Percentiles rank a stretch among this genome's conserved stretches.
Conservation (phyloP, 2,888 invertebrate species). For the Mythimna loreyi region DNA sequence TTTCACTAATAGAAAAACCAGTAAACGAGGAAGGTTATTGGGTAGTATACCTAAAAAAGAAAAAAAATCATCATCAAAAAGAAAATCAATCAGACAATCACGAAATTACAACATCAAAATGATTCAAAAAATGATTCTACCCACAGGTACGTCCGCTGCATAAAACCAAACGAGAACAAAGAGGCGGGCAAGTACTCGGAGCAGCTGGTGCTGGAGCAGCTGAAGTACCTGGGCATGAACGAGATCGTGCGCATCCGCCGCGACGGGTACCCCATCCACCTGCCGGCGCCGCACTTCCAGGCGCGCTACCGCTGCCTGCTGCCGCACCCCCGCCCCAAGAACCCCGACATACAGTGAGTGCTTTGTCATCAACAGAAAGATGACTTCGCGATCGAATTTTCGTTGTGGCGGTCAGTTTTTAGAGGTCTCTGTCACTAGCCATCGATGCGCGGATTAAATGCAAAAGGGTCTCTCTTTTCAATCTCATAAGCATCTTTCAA, state of each 20-base stretch:
- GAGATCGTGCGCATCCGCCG: conserved; percentile 97
- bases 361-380: neutral
- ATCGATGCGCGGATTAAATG: too few relatives aligned
- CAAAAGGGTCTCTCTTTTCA: too few relatives aligned
- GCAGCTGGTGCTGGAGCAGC: conserved; percentile 95
- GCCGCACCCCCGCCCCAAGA: conserved; percentile 83
- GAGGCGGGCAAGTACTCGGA: conserved; percentile 95
- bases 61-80: too few relatives aligned
- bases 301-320: conserved; percentile 94
- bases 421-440: too few relatives aligned
- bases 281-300: conserved; percentile 94
- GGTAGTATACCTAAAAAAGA: too few relatives aligned
- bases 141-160: conserved; percentile 96
- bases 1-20: too few relatives aligned
- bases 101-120: too few relatives aligned
- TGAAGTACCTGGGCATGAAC: conserved; percentile 97
- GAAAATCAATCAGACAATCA: too few relatives aligned
- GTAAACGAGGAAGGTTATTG: too few relatives aligned
- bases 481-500: too few relatives aligned
- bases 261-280: conserved; percentile 97
- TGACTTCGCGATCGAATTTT: too few relatives aligned
- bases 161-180: conserved; percentile 97
- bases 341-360: conserved; percentile 81
- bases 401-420: too few relatives aligned
- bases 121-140: neutral